Evolutionary conservation across 2,113 vertebrate genomes (phyloP), one percentile per base, ranked within the genome.

Genomic region (Pterophyllum scalare): DNA sequence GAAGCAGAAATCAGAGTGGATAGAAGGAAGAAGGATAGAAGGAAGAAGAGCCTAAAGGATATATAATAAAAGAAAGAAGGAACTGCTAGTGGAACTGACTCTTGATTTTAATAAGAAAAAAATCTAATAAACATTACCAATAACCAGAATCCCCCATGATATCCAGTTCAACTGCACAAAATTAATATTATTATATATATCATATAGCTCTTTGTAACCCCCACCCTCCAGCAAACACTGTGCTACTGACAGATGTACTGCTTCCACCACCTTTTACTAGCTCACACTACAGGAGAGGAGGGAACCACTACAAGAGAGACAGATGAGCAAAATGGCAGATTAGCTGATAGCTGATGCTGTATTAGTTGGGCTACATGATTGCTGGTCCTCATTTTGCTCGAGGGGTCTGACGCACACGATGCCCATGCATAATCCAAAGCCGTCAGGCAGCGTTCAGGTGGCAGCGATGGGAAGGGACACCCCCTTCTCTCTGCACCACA

Each of bases 371-470:
- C 54, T 67, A 35, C 74, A 65, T 75, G 83, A 59, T 33, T 7
- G 49, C 61, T 26, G 67, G 14, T 79, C 60, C 67, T 70, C 8
- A 28, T 35, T 72, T 61, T 77, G 59, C 12, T 35, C 17, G 58
- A 82, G 60, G 24, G 56, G 54, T 33, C 80, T 13, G 12, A 64
- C 54, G 59, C 85, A 86, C 84, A 83, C 72, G 75, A 65, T 77
- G 77, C 58, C 26, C 84, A 92, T 93, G 78, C 84, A 93, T 90
- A 86, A 91, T 92, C 87, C 87, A 91, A 74, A 81, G 59, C 58
- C 22, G 62, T 57, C 61, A 61, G 10, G 61, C 62, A 83, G 77
- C 33, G 43, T 75, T 88, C 75, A 89, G 90, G 82, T 88, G 89
- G 80, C 70, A 84, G 38, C 35, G 67, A 85, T 12, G 28, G 74